Conservation (phyloP, 2,113 vertebrate genomes). For the Phocoena sinus region DNA sequence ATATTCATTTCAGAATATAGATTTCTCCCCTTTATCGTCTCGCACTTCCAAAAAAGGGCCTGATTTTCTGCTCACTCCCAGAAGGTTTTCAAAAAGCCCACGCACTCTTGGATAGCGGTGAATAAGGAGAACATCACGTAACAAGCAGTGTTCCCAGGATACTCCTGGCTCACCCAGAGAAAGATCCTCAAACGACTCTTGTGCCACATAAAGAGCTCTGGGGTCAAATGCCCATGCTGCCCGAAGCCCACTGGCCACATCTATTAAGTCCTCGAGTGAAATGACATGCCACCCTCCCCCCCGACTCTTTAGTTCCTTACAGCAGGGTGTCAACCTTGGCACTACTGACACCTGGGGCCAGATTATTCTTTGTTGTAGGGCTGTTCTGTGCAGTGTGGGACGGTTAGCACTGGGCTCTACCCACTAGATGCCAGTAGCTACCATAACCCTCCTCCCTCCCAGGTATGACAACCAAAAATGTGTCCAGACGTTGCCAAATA, state of each 20-base stretch:
- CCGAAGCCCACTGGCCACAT: rapidly evolving
- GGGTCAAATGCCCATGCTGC: rapidly evolving
- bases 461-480: background rate
- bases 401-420: background rate
- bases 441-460: background rate
- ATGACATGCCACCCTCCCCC: rapidly evolving
- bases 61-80: background rate
- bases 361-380: too few relatives aligned
- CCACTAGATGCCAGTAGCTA: background rate
- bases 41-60: background rate
- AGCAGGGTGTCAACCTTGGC: background rate
- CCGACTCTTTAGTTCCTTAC: background rate
- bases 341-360: rapidly evolving
- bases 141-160: background rate
- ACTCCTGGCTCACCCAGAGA: background rate
- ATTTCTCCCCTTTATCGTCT: background rate
- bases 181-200: background rate
- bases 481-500: background rate
- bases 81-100: background rate
- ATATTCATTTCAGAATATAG: rapidly evolving
- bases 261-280: background rate
- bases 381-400: background rate
- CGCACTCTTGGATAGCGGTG: rapidly evolving
- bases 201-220: background rate
- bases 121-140: rapidly evolving